Evolutionary conservation across 2,113 vertebrate genomes (phyloP), one percentile per base, ranked within the genome.

Genomic region (Urocynchramus pylzowi): DNA sequence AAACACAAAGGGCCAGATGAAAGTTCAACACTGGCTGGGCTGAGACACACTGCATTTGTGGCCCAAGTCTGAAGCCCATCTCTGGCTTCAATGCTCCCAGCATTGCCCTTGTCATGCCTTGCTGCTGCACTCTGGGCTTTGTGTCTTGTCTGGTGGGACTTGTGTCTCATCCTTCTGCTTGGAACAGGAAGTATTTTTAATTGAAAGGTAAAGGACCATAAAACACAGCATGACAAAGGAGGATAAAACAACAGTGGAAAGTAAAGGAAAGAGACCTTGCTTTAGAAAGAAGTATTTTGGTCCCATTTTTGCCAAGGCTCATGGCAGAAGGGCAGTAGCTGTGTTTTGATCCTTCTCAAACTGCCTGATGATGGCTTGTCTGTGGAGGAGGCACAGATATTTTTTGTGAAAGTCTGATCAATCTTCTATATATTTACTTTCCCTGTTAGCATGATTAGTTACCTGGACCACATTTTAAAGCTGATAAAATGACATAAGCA

Each of bases 61-160:
- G 21, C 22, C 57, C 27, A 31, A 13, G 35, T 12, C 31, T 42
- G 30, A 85, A 85, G 73, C 52, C 50, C 30, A 1, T 9, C 30
- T 63, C 45, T 78, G 57, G 11, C 16, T 82, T 67, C n/a, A n/a
- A n/a, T n/a, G n/a, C n/a, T n/a, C n/a, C n/a, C 2, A 3, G 16
- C 15, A n/a, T 45, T 77, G 54, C 31, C 50, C 8, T 45, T 63
- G 16, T 11, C 0, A 0, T 10, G 8, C 76, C 35, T 27, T 67
- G 35, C n/a, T 2, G 2, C 12, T 16, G 1, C 16, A 20, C 11
- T 35, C 52, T 45, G 28, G 35, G 39, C 16, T 70, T 41, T 28
- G 24, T 19, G 22, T 39, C 68, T 39, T 22, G 2, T 16, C 39
- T 30, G 12, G 5, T 44, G 45, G 30, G 16, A 63, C 27, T n/a